Evolutionary conservation across 1,140 invertebrate species (phyloP).

Genomic region (Andrena cerasifolii): DNA sequence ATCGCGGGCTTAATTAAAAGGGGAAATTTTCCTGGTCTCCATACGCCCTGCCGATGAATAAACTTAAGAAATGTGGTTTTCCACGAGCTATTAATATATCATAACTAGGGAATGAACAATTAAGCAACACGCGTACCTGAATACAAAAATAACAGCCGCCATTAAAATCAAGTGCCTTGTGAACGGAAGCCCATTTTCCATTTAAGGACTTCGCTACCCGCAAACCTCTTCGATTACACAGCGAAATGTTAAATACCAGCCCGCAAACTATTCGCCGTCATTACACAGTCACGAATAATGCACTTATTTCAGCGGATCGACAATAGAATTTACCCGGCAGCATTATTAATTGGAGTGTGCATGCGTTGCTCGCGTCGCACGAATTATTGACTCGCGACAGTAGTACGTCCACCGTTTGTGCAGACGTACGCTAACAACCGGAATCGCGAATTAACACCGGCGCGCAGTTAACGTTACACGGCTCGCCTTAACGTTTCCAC

Average conservation of each 20-base stretch:
- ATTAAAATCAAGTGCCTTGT: too few species aligned
- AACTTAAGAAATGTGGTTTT: too few species aligned
- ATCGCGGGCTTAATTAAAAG: too few species aligned
- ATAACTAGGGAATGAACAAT: too few species aligned
- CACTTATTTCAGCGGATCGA: background rate
- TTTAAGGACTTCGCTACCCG: too few species aligned
- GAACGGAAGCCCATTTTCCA: too few species aligned
- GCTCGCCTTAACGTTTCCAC: slow-evolving; percentile 32
- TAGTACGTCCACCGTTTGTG: slow-evolving; percentile 7
- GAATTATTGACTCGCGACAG: slow-evolving; percentile 31
- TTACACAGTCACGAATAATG: background rate
- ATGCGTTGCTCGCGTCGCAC: slow-evolving; percentile 20
- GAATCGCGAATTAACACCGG: slow-evolving; percentile 36
- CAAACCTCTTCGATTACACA: too few species aligned
- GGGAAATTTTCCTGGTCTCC: too few species aligned
- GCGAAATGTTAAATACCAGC: background rate
- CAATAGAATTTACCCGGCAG: background rate
- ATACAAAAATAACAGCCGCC: too few species aligned
- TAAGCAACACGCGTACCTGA: too few species aligned
- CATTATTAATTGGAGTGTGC: slow-evolving; percentile 24
- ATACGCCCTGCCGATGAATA: too few species aligned
- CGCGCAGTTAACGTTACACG: background rate
- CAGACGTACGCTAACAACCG: slow-evolving; percentile 16
- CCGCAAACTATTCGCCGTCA: background rate
- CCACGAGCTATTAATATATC: too few species aligned